phyloP scores from a whole-genome alignment of 2,797 vertebrate species.

The Coracias cyanogaster region DNA sequence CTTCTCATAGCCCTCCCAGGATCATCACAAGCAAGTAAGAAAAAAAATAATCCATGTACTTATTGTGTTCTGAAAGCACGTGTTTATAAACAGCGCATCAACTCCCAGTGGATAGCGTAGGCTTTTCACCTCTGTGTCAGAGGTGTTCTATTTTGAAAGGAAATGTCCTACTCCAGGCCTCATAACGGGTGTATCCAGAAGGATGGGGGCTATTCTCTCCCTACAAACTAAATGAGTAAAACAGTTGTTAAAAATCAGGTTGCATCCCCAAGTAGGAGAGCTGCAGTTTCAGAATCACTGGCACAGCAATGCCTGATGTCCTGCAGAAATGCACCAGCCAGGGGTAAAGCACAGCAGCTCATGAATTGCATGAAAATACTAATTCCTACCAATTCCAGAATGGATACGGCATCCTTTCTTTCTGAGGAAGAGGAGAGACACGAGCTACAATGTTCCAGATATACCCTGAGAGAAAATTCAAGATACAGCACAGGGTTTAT shows the following conservation, averaged over 20 bases:
- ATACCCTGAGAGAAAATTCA: background rate
- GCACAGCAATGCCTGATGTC: background rate
- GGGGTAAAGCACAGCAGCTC: accelerated
- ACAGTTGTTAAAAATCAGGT: background rate
- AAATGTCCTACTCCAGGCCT: background rate
- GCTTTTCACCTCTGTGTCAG: background rate
- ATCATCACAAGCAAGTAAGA: background rate
- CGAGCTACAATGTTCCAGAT: background rate
- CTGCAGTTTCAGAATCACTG: background rate
- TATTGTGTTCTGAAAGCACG: background rate
- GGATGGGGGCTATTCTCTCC: background rate
- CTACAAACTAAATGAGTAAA: background rate
- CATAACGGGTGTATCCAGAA: background rate
- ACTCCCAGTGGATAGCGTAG: accelerated
- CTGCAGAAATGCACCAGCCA: background rate
- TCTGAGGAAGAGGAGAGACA: background rate
- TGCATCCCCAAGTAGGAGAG: background rate
- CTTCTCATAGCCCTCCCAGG: background rate
- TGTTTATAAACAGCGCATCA: background rate
- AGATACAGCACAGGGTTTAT: background rate
- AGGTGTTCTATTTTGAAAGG: background rate
- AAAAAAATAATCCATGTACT: background rate
- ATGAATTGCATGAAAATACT: background rate
- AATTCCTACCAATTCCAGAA: background rate
- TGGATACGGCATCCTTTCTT: background rate